Conservation (phyloP, 2,113 vertebrate genomes). For the Ptyas mucosa region DNA sequence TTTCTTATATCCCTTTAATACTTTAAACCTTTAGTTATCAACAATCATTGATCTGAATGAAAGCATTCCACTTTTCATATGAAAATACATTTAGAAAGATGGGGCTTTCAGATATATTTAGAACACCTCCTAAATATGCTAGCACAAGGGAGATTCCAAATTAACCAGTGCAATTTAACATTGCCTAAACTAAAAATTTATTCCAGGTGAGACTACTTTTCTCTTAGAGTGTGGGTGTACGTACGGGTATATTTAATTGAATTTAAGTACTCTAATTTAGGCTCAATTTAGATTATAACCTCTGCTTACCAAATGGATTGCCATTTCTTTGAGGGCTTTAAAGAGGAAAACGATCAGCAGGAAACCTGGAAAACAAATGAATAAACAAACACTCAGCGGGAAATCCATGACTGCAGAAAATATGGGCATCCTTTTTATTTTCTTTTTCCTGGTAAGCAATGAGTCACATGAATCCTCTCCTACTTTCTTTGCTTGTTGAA, state of each 20-base stretch:
- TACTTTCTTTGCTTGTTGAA: background rate
- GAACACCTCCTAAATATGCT: background rate
- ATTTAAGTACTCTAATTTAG: background rate
- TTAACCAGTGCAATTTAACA: background rate
- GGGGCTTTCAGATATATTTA: background rate
- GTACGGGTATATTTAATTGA: background rate
- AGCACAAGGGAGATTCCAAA: background rate
- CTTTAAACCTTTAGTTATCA: background rate
- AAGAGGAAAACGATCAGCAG: background rate
- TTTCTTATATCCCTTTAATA: background rate
- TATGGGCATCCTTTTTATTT: background rate
- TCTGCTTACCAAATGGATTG: background rate
- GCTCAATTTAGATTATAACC: background rate
- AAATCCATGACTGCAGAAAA: background rate
- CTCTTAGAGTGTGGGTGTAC: background rate
- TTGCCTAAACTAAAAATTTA: background rate
- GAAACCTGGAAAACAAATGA: background rate
- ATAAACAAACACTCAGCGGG: background rate
- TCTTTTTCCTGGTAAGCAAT: background rate
- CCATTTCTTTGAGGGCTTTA: background rate
- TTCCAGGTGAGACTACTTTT: background rate
- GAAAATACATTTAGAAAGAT: background rate
- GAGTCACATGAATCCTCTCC: background rate
- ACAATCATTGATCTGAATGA: background rate
- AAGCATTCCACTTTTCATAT: background rate